These are phyloP conservation scores for Papilio xuthus DNA, from an alignment of 1,140 invertebrate species.

Conservation along the genomic window DNA sequence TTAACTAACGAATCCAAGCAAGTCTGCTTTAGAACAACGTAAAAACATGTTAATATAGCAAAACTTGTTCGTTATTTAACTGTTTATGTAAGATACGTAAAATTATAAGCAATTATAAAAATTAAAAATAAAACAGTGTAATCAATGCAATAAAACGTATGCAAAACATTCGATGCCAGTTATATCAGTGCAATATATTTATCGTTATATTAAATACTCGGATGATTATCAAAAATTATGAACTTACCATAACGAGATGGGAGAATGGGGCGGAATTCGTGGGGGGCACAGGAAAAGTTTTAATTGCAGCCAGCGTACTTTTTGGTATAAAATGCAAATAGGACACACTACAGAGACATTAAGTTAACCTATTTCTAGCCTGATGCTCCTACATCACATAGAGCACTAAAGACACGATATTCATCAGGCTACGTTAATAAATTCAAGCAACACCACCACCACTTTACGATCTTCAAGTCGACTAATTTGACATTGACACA, in stretches of 20 bases:
- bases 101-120: slow-evolving; percentile 5
- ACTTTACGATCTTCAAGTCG: slow-evolving; percentile 15
- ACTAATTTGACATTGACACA: slow-evolving; percentile 37
- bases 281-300: slow-evolving; percentile 33
- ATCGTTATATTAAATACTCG: background rate
- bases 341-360: background rate
- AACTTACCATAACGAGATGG: slow-evolving; percentile 38
- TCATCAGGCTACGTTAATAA: slow-evolving; percentile 11
- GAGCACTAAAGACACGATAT: slow-evolving; percentile 4
- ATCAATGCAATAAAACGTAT: background rate
- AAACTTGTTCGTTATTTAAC: slow-evolving; percentile 20
- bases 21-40: background rate
- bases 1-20: background rate
- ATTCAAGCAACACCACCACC: slow-evolving; percentile 26
- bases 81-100: slow-evolving; percentile 3
- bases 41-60: background rate
- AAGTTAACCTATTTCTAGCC: background rate
- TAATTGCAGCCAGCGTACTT: slow-evolving; percentile 5
- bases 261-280: slow-evolving; percentile 36
- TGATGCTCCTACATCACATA: slow-evolving; percentile 29
- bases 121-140: background rate
- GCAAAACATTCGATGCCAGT: background rate
- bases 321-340: background rate
- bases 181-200: background rate
- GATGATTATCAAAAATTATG: background rate